Evolutionary conservation across 2,888 invertebrate genomes (phyloP), one percentile per base, ranked within the genome.

Genomic region (Yponomeuta sedellus): DNA sequence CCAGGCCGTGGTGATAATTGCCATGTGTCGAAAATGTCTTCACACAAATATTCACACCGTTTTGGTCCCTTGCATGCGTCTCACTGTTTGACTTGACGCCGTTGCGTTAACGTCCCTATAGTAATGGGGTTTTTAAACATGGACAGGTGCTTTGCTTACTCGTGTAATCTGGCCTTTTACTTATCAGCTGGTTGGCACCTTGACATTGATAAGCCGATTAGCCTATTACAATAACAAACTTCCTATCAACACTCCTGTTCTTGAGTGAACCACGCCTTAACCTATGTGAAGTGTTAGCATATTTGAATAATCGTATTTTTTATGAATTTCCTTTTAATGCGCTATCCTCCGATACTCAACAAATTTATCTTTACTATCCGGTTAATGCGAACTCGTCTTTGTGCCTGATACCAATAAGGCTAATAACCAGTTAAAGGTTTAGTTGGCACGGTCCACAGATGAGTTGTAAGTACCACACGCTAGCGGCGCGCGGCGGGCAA

Each of bases 11-110:
- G 83, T 85, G 89, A 75, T 91, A 91, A 91, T 89, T 90, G 85
- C 79, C 81, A 83, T 75, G 86, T 86, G 89, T 89, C 80, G 82
- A 81, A 83, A 85, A 78, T 78, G 75, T 77, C 77, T 82, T 79
- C 76, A 77, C 76, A 75, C 75, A 71, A 70, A 78, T 75, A 76
- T 88, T 87, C 85, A 83, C 90, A 86, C 88, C 28, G 28, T 77
- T 75, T 72, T 19, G 40, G 77, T 75, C 73, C 71, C 39, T 52
- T 20, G 52, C 64, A 64, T 64, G 64, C 71, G 69, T 68, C 16
- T 25, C 1, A 5, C 25, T 44, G 39, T 62, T 61, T 66, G 44
- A 62, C 57, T 66, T 66, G 56, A 57, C 63, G 63, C 66, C 66
- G 75, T 79, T 75, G 76, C 78, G 82, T 83, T 80, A 74, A 75